Conservation (phyloP, 2,888 invertebrate genomes). For the Mythimna albipuncta region DNA sequence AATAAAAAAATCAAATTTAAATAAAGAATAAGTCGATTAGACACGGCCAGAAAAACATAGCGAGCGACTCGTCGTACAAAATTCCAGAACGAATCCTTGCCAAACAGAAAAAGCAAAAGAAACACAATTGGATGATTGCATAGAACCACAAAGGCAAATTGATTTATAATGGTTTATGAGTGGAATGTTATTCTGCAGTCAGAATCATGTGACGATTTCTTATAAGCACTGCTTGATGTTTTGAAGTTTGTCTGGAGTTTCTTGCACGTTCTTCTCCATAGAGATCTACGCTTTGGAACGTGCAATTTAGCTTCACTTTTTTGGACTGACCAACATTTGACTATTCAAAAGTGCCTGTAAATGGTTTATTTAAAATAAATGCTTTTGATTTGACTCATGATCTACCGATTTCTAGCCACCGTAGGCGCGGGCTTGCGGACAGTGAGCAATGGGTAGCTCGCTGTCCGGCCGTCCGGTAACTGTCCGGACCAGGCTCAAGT, state of each 20-base stretch:
- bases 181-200: constrained; percentile 3
- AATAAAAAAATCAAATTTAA: constrained; percentile 5
- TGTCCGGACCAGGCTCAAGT: no score
- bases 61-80: constrained; percentile 6
- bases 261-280: no score
- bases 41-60: neutral
- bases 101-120: constrained; percentile 14
- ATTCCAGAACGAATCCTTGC: constrained; percentile 16
- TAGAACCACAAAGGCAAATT: constrained; percentile 18
- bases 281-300: no score
- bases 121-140: constrained; percentile 39
- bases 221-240: neutral
- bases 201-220: neutral
- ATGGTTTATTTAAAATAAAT: no score
- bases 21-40: neutral
- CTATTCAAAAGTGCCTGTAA: no score
- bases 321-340: no score
- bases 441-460: no score
- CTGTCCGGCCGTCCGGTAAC: no score
- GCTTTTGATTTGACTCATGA: no score
- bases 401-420: no score
- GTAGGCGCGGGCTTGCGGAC: no score
- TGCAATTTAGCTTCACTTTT: no score
- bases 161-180: constrained; percentile 28
- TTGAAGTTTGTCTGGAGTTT: neutral